Conservation (phyloP, 2,888 invertebrate species). For the Mimas tiliae region DNA sequence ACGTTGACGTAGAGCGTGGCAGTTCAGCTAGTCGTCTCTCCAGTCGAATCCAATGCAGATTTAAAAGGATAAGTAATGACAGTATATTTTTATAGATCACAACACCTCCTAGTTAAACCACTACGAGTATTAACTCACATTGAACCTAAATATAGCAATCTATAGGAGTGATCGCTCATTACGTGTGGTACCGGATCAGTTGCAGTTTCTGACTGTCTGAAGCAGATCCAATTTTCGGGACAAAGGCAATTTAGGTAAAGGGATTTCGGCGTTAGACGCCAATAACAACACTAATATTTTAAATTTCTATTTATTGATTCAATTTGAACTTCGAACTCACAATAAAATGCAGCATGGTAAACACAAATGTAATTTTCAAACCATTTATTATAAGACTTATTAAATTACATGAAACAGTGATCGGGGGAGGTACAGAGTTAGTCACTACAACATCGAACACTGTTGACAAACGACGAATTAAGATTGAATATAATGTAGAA, state of each 20-base stretch:
- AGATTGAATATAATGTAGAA: slow-evolving; percentile 58
- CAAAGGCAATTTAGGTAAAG: not conserved
- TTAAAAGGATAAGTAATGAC: too few relatives aligned
- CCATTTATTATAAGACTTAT: slow-evolving; percentile 70
- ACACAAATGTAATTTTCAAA: slow-evolving; percentile 75
- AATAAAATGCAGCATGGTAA: slow-evolving; percentile 84
- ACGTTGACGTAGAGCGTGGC: too few relatives aligned
- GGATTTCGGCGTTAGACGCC: slow-evolving; percentile 42
- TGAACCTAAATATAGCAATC: too few relatives aligned
- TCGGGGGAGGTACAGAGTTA: slow-evolving; percentile 66
- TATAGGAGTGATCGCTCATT: too few relatives aligned
- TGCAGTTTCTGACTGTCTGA: too few relatives aligned
- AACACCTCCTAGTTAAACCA: too few relatives aligned
- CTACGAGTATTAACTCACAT: too few relatives aligned
- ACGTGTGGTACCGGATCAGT: too few relatives aligned
- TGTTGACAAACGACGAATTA: slow-evolving; percentile 57
- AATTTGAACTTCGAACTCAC: slow-evolving; percentile 85
- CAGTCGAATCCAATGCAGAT: too few relatives aligned
- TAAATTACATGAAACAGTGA: slow-evolving; percentile 77
- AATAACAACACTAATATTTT: slow-evolving; percentile 76
- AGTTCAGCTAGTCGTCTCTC: too few relatives aligned
- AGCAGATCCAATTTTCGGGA: not conserved
- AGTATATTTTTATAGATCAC: too few relatives aligned
- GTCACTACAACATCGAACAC: slow-evolving; percentile 73
- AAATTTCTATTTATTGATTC: slow-evolving; percentile 84